Evolutionary conservation across 2,888 invertebrate genomes (phyloP).

Genomic region (Drosophila kanekoi): DNA sequence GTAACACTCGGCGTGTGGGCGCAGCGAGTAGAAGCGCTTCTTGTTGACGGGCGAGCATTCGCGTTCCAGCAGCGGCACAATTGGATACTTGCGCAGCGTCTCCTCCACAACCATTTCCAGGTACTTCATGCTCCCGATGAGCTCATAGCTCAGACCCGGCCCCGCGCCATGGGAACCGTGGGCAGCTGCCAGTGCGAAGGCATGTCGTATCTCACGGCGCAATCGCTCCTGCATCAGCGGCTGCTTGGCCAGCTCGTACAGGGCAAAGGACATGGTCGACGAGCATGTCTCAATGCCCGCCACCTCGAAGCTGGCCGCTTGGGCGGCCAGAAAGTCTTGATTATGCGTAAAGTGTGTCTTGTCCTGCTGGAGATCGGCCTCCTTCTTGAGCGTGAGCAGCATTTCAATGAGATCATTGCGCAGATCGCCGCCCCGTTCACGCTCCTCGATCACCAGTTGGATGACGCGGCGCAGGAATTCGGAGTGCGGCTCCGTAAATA

Average conservation of each 20-base stretch:
- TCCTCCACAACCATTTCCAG: conserved; percentile 85
- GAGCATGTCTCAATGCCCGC: conserved; percentile 84
- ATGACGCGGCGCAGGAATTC: conserved; percentile 85
- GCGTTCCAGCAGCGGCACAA: conserved; percentile 84
- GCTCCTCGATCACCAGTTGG: conserved; percentile 84
- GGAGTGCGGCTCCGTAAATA: conserved; percentile 73
- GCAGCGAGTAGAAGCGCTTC: conserved; percentile 81
- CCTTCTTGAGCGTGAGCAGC: conserved; percentile 85
- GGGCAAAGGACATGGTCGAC: conserved; percentile 85
- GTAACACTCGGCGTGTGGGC: conserved; percentile 82
- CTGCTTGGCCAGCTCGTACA: conserved; percentile 85
- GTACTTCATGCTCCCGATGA: conserved; percentile 84
- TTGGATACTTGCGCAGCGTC: conserved; percentile 83
- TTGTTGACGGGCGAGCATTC: conserved; percentile 81
- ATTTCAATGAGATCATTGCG: conserved; percentile 86
- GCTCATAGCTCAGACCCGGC: conserved; percentile 83
- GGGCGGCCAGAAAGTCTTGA: conserved; percentile 83
- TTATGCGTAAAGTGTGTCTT: conserved; percentile 78
- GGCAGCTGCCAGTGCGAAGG: conserved; percentile 57
- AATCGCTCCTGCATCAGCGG: conserved; percentile 84
- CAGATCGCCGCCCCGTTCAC: conserved; percentile 83
- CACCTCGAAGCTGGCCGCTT: conserved; percentile 83
- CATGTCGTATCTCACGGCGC: conserved; percentile 84
- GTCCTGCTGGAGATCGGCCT: conserved; percentile 76
- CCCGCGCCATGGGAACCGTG: conserved; percentile 46